A percentile compares a stretch with the other conserved stretches of the same genome.
Conservation (phyloP, 1,140 invertebrate species). For the Drosophila tsacasi region DNA sequence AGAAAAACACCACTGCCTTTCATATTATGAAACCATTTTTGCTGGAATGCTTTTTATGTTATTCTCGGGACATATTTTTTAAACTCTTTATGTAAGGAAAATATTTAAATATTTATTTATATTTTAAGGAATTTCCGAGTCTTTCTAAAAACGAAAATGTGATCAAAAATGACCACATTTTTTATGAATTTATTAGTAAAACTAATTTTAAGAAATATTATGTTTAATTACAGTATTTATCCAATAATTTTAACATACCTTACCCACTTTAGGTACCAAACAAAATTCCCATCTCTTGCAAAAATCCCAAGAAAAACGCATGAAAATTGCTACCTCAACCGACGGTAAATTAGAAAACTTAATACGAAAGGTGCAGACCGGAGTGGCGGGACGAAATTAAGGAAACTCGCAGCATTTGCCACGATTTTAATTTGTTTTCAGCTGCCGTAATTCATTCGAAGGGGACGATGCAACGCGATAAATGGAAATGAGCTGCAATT, state of each 20-base stretch:
- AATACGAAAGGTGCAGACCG: slow-evolving; percentile 43
- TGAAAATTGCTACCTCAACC: slow-evolving; percentile 44
- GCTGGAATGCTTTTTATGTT: no score
- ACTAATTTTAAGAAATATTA: no score
- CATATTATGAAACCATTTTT: no score
- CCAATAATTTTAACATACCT: neutral
- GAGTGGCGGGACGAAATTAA: slow-evolving; percentile 10
- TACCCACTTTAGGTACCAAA: neutral
- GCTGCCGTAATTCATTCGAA: slow-evolving; percentile 62
- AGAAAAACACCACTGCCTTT: neutral
- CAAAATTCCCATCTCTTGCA: neutral
- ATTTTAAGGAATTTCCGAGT: no score
- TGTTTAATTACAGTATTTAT: no score
- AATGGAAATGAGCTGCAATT: slow-evolving; percentile 77
- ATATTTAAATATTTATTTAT: no score
- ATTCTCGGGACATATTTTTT: no score
- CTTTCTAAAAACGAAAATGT: no score
- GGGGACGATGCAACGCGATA: slow-evolving; percentile 64
- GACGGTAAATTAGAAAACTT: slow-evolving; percentile 69
- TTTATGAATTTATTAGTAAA: neutral
- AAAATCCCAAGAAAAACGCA: slow-evolving; percentile 2
- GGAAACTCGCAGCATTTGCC: slow-evolving; percentile 56
- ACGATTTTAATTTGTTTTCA: slow-evolving; percentile 78
- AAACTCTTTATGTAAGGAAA: no score
- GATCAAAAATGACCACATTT: no score